Evolutionary conservation across 2,797 vertebrate genomes (phyloP).

Genomic region (Nyctibius grandis): DNA sequence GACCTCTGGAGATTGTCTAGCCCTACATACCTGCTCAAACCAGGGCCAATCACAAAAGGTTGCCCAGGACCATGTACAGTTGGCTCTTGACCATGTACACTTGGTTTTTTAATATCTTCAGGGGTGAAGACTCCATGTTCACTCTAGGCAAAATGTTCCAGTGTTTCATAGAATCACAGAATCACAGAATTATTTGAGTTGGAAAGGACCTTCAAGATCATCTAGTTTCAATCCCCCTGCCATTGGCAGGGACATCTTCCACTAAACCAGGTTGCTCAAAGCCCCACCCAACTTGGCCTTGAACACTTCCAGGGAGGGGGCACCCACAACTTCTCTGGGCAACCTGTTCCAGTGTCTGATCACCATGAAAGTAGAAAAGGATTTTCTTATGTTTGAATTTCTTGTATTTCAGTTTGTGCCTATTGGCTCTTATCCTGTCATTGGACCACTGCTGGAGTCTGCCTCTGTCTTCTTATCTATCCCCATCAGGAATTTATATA

Average conservation of each 20-base stretch:
- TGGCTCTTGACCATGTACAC: not conserved
- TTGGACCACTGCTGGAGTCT: not conserved
- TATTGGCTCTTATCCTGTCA: not conserved
- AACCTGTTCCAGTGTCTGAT: not conserved
- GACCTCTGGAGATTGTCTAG: not conserved
- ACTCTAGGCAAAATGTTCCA: not conserved
- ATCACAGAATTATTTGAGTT: not conserved
- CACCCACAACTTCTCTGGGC: not conserved
- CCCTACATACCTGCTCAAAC: not conserved
- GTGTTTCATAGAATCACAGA: not conserved
- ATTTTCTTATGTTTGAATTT: not conserved
- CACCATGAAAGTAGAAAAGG: not conserved
- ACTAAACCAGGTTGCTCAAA: not conserved
- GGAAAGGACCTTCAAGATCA: not conserved
- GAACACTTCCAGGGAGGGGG: not conserved
- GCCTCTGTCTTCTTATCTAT: not conserved
- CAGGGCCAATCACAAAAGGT: not conserved
- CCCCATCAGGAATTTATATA: not conserved
- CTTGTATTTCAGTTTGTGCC: not conserved
- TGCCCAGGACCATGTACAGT: not conserved
- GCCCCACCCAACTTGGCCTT: not conserved
- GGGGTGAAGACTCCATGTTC: not conserved
- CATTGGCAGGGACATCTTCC: not conserved
- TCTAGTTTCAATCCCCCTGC: not conserved
- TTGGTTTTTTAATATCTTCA: not conserved